Conservation (phyloP, 1,140 invertebrate species). For the Maniola jurtina region DNA sequence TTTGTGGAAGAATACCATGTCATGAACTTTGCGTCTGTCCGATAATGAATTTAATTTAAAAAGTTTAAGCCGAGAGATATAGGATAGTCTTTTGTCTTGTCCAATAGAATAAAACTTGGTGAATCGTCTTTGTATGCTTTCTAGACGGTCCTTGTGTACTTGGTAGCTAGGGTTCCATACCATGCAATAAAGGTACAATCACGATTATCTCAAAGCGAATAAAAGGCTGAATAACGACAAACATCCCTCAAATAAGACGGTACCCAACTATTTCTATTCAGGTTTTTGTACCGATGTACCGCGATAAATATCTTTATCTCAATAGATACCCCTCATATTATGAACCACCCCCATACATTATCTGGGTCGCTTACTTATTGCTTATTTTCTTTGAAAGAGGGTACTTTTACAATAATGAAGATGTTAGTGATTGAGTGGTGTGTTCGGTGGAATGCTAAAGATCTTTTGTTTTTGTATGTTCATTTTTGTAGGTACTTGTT, state of each 20-base stretch:
- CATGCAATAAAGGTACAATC: constrained; percentile 7
- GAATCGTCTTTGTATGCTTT: no score
- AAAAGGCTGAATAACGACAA: background rate
- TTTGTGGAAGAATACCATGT: no score
- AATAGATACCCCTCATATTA: constrained; percentile 16
- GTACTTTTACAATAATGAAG: background rate
- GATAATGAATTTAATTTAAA: no score
- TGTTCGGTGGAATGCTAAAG: no score
- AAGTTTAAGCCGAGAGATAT: no score
- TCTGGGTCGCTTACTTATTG: constrained; percentile 3
- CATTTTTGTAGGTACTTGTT: no score
- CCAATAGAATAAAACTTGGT: no score
- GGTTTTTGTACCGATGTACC: constrained; percentile 8
- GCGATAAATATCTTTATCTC: constrained; percentile 11
- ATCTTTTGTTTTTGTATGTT: no score
- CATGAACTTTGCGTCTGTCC: no score
- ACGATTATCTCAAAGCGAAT: background rate
- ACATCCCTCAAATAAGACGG: constrained; percentile 2
- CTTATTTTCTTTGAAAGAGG: background rate
- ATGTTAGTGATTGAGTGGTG: background rate
- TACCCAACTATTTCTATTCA: constrained; percentile 9
- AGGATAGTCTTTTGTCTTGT: no score
- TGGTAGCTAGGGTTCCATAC: no score
- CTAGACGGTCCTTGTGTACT: no score
- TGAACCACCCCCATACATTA: constrained; percentile 9